Evolutionary conservation across 2,888 invertebrate genomes (phyloP).

Genomic region (Thecophora atra): DNA sequence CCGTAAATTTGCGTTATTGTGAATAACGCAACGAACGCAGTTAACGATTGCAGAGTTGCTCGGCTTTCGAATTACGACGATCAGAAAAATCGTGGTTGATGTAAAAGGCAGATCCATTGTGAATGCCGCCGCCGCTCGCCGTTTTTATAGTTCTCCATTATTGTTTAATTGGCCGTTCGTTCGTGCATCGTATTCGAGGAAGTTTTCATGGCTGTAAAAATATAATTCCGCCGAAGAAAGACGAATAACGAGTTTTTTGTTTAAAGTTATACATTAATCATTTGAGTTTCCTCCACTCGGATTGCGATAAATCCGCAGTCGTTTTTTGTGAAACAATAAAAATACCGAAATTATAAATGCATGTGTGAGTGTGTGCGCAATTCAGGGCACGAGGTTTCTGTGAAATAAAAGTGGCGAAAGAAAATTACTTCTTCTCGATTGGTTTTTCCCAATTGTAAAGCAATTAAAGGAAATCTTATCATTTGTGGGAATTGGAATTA

Average conservation of each 20-base stretch:
- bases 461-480: background rate
- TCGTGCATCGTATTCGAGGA: background rate
- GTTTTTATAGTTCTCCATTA: constrained; percentile 4
- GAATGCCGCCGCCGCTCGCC: constrained; percentile 18
- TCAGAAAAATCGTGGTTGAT: background rate
- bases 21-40: constrained; percentile 17
- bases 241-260: too few species aligned
- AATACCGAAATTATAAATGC: background rate
- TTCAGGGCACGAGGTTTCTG: background rate
- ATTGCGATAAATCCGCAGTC: background rate
- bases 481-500: background rate
- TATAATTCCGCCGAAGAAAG: too few species aligned
- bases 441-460: background rate
- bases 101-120: constrained; percentile 13
- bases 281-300: background rate
- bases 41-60: background rate
- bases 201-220: too few species aligned
- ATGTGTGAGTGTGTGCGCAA: background rate
- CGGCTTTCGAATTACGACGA: constrained; percentile 4
- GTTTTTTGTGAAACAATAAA: background rate
- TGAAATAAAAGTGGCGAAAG: too few species aligned
- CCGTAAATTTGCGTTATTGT: constrained; percentile 23
- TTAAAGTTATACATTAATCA: background rate
- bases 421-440: background rate
- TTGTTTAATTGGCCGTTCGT: constrained; percentile 29